Percentiles rank a stretch among this genome's conserved stretches.
These are phyloP conservation scores for Tetramorium parvispinum DNA, from an alignment of 1,140 invertebrate species.

Conservation along the genomic window DNA sequence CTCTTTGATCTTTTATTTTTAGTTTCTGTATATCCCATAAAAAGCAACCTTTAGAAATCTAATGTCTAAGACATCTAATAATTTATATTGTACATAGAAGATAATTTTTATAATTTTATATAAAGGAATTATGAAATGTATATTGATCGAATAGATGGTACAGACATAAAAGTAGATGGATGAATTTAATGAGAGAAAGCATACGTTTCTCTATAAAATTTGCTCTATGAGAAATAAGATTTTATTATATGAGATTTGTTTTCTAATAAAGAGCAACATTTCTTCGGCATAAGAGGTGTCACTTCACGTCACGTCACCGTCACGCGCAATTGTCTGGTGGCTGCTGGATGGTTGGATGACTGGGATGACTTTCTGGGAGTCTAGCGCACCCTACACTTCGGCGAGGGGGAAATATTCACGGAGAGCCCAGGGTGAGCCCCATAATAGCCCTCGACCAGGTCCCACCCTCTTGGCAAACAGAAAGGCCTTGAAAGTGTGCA, in stretches of 20 bases:
- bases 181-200: neutral
- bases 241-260: slow-evolving; percentile 1
- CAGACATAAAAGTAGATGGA: neutral
- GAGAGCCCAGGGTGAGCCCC: slow-evolving; percentile 65
- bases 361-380: slow-evolving; percentile 42
- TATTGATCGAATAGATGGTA: neutral
- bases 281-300: slow-evolving; percentile 33
- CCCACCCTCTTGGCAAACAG: slow-evolving; percentile 72
- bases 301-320: slow-evolving; percentile 57
- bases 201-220: neutral
- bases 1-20: neutral
- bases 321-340: slow-evolving; percentile 57
- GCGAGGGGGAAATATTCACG: slow-evolving; percentile 20
- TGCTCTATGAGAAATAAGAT: neutral
- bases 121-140: slow-evolving; percentile 10
- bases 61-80: neutral
- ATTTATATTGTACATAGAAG: neutral
- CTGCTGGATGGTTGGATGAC: slow-evolving; percentile 59
- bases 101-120: neutral
- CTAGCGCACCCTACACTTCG: slow-evolving; percentile 1
- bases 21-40: neutral
- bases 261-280: neutral
- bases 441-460: slow-evolving; percentile 74
- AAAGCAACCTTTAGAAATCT: neutral
- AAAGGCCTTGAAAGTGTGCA: slow-evolving; percentile 73